Evolutionary conservation across 2,797 vertebrate species (phyloP).

Genomic region (Parauchenoglanis punctatus): DNA sequence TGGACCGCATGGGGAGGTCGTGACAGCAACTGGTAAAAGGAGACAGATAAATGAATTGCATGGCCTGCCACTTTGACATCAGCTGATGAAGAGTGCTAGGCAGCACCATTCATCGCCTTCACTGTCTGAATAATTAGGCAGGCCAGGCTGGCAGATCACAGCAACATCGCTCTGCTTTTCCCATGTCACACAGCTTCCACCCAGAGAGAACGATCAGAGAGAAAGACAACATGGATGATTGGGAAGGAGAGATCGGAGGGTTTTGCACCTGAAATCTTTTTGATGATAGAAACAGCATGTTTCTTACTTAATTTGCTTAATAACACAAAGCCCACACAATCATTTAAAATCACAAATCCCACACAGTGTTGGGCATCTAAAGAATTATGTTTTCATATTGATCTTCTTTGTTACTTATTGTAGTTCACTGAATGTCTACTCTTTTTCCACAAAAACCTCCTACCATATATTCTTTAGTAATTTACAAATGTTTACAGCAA

Average conservation of each 20-base stretch:
- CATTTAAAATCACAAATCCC: neutral
- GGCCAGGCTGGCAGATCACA: slow-evolving; percentile 27
- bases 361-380: neutral
- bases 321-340: slow-evolving; percentile 1
- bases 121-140: slow-evolving; percentile 46
- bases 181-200: neutral
- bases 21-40: slow-evolving; percentile 66
- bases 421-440: neutral
- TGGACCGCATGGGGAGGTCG: slow-evolving; percentile 53
- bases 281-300: slow-evolving; percentile 12
- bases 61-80: slow-evolving; percentile 60
- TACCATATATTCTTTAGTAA: neutral
- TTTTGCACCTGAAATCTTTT: slow-evolving; percentile 24
- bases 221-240: neutral
- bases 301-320: slow-evolving; percentile 23
- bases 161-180: slow-evolving; percentile 13
- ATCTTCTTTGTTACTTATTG: neutral
- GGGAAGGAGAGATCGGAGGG: slow-evolving; percentile 48
- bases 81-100: slow-evolving; percentile 56
- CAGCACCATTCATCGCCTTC: slow-evolving; percentile 50
- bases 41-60: slow-evolving; percentile 68
- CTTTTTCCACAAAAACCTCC: neutral
- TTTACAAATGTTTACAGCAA: neutral
- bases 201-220: slow-evolving; percentile 16
- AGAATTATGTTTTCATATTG: neutral